phyloP scores from a whole-genome alignment of 2,888 invertebrate species.

The Orthosia gracilis region DNA sequence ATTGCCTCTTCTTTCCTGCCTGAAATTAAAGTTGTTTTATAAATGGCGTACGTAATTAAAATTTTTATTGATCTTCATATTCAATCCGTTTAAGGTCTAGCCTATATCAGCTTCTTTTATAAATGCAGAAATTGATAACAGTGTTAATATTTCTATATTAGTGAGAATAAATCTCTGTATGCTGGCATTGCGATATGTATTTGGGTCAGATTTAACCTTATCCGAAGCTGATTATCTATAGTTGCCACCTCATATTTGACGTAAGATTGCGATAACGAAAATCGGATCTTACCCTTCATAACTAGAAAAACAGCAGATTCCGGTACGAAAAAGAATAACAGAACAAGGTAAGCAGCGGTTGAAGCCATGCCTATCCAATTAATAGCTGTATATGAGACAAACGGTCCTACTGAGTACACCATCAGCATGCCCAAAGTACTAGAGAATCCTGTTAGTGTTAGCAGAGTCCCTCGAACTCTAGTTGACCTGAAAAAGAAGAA shows the following conservation, averaged over 20 bases:
- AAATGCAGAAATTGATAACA: too few relatives aligned
- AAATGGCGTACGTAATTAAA: not conserved
- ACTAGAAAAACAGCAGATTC: constrained; percentile 75
- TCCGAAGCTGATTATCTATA: not conserved
- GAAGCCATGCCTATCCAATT: constrained; percentile 66
- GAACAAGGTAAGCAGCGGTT: constrained; percentile 52
- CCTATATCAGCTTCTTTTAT: not conserved
- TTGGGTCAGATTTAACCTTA: not conserved
- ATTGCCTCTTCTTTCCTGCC: constrained; percentile 69
- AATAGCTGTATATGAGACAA: constrained; percentile 62
- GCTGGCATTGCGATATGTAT: not conserved
- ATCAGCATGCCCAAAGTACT: constrained; percentile 69
- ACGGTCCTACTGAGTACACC: constrained; percentile 69
- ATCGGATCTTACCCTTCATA: constrained; percentile 68
- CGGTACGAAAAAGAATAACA: constrained; percentile 67
- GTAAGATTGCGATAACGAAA: not conserved
- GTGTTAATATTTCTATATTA: too few relatives aligned
- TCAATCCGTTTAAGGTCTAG: not conserved
- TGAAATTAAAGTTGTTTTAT: constrained; percentile 57
- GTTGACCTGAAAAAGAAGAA: constrained; percentile 71
- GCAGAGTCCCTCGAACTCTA: constrained; percentile 72
- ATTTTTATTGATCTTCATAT: not conserved
- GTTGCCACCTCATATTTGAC: not conserved
- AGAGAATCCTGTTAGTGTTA: constrained; percentile 70
- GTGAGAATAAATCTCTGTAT: not conserved